Evolutionary conservation across 1,140 invertebrate genomes (phyloP).

Genomic region (Neodiprion virginianus): DNA sequence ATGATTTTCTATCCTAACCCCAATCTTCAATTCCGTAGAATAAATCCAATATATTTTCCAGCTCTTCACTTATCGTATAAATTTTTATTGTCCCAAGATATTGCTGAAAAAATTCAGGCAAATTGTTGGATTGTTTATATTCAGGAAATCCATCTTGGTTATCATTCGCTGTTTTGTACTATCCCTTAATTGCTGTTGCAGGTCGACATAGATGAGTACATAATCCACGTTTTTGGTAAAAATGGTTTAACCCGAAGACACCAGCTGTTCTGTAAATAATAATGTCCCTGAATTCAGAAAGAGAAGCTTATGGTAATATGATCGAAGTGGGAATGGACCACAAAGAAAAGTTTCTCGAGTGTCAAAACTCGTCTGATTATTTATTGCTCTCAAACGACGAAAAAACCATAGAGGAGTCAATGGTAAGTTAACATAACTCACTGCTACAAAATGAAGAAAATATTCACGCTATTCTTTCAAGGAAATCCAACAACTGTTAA

Average conservation of each 20-base stretch:
- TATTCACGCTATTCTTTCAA: too few species aligned
- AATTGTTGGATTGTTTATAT: not conserved
- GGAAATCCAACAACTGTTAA: too few species aligned
- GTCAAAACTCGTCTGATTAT: not conserved
- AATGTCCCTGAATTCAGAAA: not conserved
- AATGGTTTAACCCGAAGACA: conserved; percentile 9
- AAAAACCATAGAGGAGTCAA: not conserved
- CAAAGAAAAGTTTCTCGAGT: not conserved
- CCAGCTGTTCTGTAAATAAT: not conserved
- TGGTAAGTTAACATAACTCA: not conserved
- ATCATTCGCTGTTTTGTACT: not conserved
- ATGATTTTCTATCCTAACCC: not conserved
- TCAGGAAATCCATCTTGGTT: not conserved
- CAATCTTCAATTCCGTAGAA: not conserved
- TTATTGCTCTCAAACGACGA: not conserved
- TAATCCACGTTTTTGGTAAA: not conserved
- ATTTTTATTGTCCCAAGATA: not conserved
- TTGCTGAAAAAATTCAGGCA: not conserved
- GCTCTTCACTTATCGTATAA: not conserved
- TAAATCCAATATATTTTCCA: not conserved
- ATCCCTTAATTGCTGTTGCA: not conserved
- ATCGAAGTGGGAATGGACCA: not conserved
- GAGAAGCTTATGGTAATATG: not conserved
- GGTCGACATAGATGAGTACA: not conserved
- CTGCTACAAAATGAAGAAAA: too few species aligned